Conservation (phyloP, 2,797 vertebrate genomes). For the Pseudomugil tenellus region DNA sequence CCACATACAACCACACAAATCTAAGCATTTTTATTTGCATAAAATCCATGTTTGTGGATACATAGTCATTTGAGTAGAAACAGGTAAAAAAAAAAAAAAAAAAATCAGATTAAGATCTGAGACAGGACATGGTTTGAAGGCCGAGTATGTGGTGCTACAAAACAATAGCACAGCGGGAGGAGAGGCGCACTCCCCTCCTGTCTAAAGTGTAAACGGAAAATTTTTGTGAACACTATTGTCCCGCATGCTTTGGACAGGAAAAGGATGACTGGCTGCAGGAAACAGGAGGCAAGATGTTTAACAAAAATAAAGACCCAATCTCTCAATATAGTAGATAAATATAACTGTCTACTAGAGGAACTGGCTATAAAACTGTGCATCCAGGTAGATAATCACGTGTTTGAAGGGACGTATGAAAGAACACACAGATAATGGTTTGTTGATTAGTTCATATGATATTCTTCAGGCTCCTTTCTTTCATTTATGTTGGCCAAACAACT, state of each 20-base stretch:
- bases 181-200: slow-evolving; percentile 5
- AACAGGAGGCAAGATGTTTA: slow-evolving; percentile 49
- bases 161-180: slow-evolving; percentile 56
- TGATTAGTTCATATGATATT: too few species aligned
- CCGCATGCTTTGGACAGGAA: slow-evolving; percentile 61
- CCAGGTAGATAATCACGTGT: background rate
- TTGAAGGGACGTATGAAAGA: background rate
- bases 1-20: background rate
- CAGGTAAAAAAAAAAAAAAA: slow-evolving; percentile 1
- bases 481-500: too few species aligned
- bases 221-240: slow-evolving; percentile 50
- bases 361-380: background rate
- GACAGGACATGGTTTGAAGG: slow-evolving; percentile 2
- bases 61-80: background rate
- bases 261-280: slow-evolving; percentile 43
- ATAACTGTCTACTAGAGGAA: background rate
- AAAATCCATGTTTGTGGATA: background rate
- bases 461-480: too few species aligned
- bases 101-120: background rate
- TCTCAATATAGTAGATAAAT: background rate
- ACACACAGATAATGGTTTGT: too few species aligned
- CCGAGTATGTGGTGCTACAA: background rate
- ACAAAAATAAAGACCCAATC: slow-evolving; percentile 6
- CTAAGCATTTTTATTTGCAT: background rate
- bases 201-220: slow-evolving; percentile 18